Percentiles rank a stretch among this genome's conserved stretches.
Evolutionary conservation across 2,888 invertebrate genomes (phyloP).

Genomic region (Thelaira solivaga): DNA sequence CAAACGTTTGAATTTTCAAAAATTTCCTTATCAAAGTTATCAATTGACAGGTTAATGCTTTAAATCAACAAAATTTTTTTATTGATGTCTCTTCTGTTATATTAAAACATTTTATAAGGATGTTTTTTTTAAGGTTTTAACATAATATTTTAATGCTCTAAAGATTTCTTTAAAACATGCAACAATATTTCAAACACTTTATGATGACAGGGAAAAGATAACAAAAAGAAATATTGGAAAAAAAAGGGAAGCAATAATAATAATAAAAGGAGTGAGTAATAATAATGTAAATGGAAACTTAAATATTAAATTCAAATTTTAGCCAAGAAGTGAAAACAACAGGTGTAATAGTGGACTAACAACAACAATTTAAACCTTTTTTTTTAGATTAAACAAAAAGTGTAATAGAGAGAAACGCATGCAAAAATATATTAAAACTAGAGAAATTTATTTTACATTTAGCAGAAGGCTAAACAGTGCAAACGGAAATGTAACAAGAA

Average conservation of each 20-base stretch:
- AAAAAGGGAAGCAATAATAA: constrained; percentile 12
- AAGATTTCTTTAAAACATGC: constrained; percentile 1
- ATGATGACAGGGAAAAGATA: constrained; percentile 6
- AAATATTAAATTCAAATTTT: constrained; percentile 27
- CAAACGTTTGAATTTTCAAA: too few species aligned
- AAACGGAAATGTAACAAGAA: constrained; percentile 27
- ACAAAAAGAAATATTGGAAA: neutral
- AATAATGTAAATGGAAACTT: neutral
- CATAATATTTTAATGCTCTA: neutral
- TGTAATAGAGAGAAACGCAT: constrained; percentile 5
- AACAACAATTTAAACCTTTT: neutral
- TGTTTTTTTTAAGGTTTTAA: too few species aligned
- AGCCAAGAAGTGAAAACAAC: constrained; percentile 42
- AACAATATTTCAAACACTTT: constrained; percentile 17
- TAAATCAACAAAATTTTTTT: too few species aligned
- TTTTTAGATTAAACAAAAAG: neutral
- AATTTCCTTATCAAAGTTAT: too few species aligned
- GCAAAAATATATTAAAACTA: constrained; percentile 25
- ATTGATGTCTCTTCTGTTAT: too few species aligned
- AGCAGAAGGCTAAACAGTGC: constrained; percentile 16
- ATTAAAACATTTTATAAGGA: neutral
- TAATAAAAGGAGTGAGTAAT: neutral
- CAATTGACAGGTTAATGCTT: too few species aligned
- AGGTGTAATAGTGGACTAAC: constrained; percentile 35
- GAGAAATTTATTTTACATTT: constrained; percentile 15